These are phyloP conservation scores for Eutrigla gurnardus DNA, from an alignment of 2,797 vertebrate genomes.

Conservation along the genomic window DNA sequence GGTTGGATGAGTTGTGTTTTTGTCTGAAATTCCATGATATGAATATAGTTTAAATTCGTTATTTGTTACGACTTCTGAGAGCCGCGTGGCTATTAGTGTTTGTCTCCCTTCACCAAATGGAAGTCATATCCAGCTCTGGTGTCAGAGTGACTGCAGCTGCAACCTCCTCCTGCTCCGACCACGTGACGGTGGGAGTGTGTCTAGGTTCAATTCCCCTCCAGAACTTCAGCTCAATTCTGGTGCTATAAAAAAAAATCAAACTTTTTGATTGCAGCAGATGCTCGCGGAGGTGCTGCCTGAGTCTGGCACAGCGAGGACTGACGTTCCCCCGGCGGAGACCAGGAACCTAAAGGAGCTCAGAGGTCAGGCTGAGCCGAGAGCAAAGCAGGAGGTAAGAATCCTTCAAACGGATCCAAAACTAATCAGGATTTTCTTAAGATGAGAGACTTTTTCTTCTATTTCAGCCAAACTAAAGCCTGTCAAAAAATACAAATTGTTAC, in stretches of 20 bases:
- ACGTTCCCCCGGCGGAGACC: conserved; percentile 45
- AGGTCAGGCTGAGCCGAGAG: conserved; percentile 58
- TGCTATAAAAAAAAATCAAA: conserved; percentile 81
- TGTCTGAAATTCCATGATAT: not conserved
- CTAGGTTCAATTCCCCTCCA: conserved; percentile 88
- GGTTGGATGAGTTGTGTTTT: not conserved
- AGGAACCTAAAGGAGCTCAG: conserved; percentile 55
- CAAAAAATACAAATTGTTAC: not conserved
- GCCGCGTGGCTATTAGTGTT: not conserved
- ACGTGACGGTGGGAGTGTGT: conserved; percentile 91
- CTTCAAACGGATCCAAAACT: not conserved
- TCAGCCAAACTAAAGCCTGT: not conserved
- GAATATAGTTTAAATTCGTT: too few species aligned
- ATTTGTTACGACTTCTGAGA: not conserved
- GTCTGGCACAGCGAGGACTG: conserved; percentile 42
- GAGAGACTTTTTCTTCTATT: not conserved
- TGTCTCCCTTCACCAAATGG: conserved; percentile 27
- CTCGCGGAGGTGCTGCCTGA: conserved; percentile 59
- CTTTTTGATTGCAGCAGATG: conserved; percentile 77
- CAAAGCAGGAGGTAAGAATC: conserved; percentile 74
- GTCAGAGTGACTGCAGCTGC: conserved; percentile 47
- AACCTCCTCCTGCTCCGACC: conserved; percentile 86
- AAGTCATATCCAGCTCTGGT: conserved; percentile 44
- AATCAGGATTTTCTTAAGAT: not conserved
- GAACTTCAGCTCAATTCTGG: conserved; percentile 80